These are phyloP conservation scores for Doryteuthis pealeii DNA, from an alignment of 1,140 invertebrate genomes.

Conservation along the genomic window DNA sequence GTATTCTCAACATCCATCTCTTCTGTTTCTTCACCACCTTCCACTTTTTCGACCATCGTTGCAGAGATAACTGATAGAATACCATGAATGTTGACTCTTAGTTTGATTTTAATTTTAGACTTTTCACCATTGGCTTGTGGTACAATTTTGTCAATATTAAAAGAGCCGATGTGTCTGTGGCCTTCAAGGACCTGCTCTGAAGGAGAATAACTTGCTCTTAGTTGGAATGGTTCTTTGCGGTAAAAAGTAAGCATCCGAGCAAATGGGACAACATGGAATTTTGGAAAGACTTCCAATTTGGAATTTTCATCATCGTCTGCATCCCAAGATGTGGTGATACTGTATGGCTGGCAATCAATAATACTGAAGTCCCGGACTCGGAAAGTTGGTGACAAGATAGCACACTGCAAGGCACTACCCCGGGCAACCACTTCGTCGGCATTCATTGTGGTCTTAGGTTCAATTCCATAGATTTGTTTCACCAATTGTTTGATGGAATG, in stretches of 20 bases:
- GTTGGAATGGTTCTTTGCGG: constrained; percentile 79
- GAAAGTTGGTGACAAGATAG: constrained; percentile 94
- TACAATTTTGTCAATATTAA: constrained; percentile 72
- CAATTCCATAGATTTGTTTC: constrained; percentile 77
- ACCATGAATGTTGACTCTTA: constrained; percentile 75
- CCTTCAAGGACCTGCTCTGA: constrained; percentile 30
- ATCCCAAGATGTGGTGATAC: constrained; percentile 85
- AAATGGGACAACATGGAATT: constrained; percentile 87
- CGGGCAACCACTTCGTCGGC: constrained; percentile 96
- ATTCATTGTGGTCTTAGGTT: constrained; percentile 94
- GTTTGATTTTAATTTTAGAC: constrained; percentile 94
- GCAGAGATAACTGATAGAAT: not conserved
- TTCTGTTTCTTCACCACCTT: constrained; percentile 39
- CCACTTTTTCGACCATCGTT: constrained; percentile 70
- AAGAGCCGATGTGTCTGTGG: constrained; percentile 68
- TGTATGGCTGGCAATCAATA: constrained; percentile 89
- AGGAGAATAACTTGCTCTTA: constrained; percentile 74
- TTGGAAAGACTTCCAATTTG: constrained; percentile 74
- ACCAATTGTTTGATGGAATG: constrained; percentile 89
- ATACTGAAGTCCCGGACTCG: constrained; percentile 92
- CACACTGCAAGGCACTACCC: constrained; percentile 85
- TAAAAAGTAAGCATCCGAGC: constrained; percentile 93
- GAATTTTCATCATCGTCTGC: constrained; percentile 46
- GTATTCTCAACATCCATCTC: constrained; percentile 4
- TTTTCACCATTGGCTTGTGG: constrained; percentile 73